Conservation (phyloP, 2,797 vertebrate species). For the Anas bernieri region DNA sequence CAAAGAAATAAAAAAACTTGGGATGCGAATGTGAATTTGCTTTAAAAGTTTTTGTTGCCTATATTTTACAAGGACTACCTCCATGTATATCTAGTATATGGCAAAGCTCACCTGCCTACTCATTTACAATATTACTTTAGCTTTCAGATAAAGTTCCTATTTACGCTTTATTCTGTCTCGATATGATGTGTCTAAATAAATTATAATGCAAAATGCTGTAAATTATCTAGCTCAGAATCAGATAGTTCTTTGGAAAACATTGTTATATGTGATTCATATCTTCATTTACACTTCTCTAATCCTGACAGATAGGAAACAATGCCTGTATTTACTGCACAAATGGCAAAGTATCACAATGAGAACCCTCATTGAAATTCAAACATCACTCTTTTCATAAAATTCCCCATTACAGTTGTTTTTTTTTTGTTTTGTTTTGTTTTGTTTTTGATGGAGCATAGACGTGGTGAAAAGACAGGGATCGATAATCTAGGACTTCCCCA, state of each 20-base stretch:
- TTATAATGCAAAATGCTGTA: not conserved
- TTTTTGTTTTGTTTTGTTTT: too few species aligned
- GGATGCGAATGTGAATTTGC: not conserved
- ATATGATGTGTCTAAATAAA: not conserved
- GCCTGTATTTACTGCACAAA: not conserved
- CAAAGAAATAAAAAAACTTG: not conserved
- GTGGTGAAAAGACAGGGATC: not conserved
- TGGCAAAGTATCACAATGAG: not conserved
- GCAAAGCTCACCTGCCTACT: not conserved
- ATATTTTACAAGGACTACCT: not conserved
- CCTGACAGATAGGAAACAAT: not conserved
- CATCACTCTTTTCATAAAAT: not conserved
- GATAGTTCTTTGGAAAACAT: not conserved
- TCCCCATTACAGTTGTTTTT: not conserved
- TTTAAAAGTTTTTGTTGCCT: not conserved
- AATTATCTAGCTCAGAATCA: not conserved
- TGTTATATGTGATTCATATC: not conserved
- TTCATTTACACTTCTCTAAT: not conserved
- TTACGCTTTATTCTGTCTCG: not conserved
- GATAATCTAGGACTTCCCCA: not conserved
- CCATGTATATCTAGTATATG: not conserved
- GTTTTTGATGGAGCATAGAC: not conserved
- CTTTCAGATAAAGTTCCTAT: not conserved
- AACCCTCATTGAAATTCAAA: not conserved
- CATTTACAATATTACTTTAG: not conserved